Percentiles rank a stretch among this genome's conserved stretches.
phyloP scores from a whole-genome alignment of 2,113 vertebrate species.

The Psittacula cyanocephala region DNA sequence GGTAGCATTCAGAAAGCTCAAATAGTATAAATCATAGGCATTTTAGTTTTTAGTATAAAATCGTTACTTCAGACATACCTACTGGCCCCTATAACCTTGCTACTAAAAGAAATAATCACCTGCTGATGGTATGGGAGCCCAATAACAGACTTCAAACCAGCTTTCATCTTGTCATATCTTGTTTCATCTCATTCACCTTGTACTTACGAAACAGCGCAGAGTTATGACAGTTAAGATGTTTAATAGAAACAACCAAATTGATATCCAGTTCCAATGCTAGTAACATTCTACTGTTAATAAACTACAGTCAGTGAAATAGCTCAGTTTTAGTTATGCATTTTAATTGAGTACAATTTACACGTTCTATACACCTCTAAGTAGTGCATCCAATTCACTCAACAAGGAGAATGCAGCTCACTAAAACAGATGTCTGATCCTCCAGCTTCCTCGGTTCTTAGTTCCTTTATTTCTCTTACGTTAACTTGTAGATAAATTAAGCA shows the following conservation, averaged over 20 bases:
- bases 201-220: slow-evolving; percentile 7
- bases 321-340: not conserved
- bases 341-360: slow-evolving; percentile 48
- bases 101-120: slow-evolving; percentile 34
- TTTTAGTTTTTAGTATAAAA: not conserved
- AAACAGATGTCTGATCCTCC: slow-evolving; percentile 37
- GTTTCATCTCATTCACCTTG: not conserved
- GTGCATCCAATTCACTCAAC: not conserved
- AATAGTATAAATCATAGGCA: not conserved
- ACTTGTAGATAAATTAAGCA: slow-evolving; percentile 50
- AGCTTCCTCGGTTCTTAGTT: not conserved
- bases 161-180: not conserved
- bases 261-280: not conserved
- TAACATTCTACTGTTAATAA: not conserved
- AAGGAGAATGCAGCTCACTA: not conserved
- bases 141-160: slow-evolving; percentile 24
- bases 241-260: slow-evolving; percentile 9
- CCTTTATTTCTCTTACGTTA: slow-evolving; percentile 35
- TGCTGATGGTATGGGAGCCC: slow-evolving; percentile 15
- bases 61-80: not conserved
- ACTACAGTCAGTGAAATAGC: not conserved
- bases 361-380: slow-evolving; percentile 8
- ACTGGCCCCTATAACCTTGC: not conserved
- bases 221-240: slow-evolving; percentile 21
- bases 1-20: not conserved